Base-by-base conservation (phyloP, 2,797 vertebrate species). In the Geotria australis region DNA sequence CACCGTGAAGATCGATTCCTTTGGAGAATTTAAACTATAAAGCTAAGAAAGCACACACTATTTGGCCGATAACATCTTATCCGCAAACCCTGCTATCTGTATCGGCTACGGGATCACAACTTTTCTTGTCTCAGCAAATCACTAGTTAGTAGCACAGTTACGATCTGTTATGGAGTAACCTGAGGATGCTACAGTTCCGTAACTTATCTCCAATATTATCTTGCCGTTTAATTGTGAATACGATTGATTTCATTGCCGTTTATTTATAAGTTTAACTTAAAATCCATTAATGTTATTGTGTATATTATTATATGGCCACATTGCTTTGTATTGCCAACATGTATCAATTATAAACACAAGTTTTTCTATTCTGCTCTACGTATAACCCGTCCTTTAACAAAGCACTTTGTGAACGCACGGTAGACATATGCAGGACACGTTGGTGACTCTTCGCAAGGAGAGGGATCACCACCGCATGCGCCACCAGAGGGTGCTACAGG, bases 391-490 rank as follows among this genome's bases (percentile, higher is more conserved):
- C 3, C 1, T 65, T 2, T 6, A 78, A 75, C 2, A 70, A 73
- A 38, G 73, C 73, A 38, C 24, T 38, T 3, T 24, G 24, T 38
- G 24, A 5, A 24, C 5, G 24, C 24, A 24, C 38, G 38, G 5
- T 24, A 38, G 24, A 38, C 24, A 38, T 38, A 38, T 24, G 47
- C 70, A 71, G n/a, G 72, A 76, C 51, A 70, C 73, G 2, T 64
- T 85, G 46, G 47, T 64, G 8, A 78, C 68, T 66, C 69, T 72
- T 61, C 75, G 74, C 68, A 85, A 71, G 62, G 73, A 75, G 62
- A 71, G 79, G 51, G 78, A 94, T 64, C 70, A 74, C 59, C 78
- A 85, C 61, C 71, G 72, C 48, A 69, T 83, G 75, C 76, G 76
- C 51, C 79, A 85, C 45, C 77, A 71, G 10, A 74, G 74, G 45